Conservation (phyloP, 2,888 invertebrate genomes). For the Pycnomerus fuliginosus region DNA sequence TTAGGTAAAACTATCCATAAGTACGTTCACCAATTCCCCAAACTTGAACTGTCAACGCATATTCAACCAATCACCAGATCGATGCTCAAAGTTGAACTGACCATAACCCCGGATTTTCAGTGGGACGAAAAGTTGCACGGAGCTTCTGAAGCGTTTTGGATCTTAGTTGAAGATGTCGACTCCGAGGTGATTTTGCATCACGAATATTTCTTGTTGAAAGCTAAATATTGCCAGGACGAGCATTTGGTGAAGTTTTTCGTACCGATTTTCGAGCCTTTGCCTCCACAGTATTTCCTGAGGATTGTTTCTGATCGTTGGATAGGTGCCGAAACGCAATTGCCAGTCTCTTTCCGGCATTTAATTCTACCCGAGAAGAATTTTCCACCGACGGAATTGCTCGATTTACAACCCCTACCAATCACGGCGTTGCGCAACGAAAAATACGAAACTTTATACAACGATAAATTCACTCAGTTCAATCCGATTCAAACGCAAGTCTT, state of each 20-base stretch:
- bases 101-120: constrained; percentile 97
- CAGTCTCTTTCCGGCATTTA: constrained; percentile 95
- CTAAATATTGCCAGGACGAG: constrained; percentile 92
- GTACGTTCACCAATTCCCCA: constrained; percentile 95
- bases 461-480: constrained; percentile 91
- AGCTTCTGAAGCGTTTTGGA: constrained; percentile 84
- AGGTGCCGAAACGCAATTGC: constrained; percentile 92
- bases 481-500: constrained; percentile 99
- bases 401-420: constrained; percentile 93
- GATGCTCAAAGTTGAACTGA: constrained; percentile 91
- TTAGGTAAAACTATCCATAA: constrained; percentile 94
- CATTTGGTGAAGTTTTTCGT: constrained; percentile 97
- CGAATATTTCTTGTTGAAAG: constrained; percentile 88
- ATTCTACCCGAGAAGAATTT: constrained; percentile 97
- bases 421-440: constrained; percentile 86
- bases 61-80: constrained; percentile 96
- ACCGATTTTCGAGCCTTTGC: constrained; percentile 96
- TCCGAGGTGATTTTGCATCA: constrained; percentile 92
- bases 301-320: constrained; percentile 91
- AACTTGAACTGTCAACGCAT: constrained; percentile 92
- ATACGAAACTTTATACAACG: constrained; percentile 83
- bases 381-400: constrained; percentile 95
- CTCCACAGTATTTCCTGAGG: constrained; percentile 95
- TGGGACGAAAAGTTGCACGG: constrained; percentile 96
- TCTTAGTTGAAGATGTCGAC: constrained; percentile 84